Evolutionary conservation across 2,888 invertebrate species (phyloP).

Genomic region (Deilephila elpenor): DNA sequence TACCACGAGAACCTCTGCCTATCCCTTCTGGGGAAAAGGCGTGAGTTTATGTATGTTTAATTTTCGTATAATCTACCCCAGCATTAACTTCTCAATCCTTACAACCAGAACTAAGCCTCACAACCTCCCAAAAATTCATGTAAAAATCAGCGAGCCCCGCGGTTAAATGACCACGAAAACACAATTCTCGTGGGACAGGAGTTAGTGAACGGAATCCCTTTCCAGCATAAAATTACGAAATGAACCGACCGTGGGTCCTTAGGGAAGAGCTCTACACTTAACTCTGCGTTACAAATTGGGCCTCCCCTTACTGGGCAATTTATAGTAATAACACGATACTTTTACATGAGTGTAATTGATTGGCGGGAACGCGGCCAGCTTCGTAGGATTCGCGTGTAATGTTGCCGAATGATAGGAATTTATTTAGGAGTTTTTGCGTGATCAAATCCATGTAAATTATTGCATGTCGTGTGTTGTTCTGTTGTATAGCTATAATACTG

Average conservation of each 20-base stretch:
- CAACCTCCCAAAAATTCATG: background rate
- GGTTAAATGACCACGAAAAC: slow-evolving; percentile 26
- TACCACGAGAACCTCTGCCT: too few relatives aligned
- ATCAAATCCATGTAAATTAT: too few relatives aligned
- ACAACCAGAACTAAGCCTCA: background rate
- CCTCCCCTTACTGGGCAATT: slow-evolving; percentile 38
- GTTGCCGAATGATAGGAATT: background rate
- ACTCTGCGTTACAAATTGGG: slow-evolving; percentile 44
- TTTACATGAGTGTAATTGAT: slow-evolving; percentile 19
- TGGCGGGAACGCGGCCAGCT: background rate
- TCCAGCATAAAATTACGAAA: slow-evolving; percentile 23
- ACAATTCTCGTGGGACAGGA: slow-evolving; percentile 12
- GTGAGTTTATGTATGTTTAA: too few relatives aligned
- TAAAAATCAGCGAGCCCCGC: slow-evolving; percentile 15
- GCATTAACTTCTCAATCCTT: background rate
- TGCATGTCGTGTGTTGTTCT: too few relatives aligned
- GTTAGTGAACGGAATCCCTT: slow-evolving; percentile 10
- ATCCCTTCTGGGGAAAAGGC: too few relatives aligned
- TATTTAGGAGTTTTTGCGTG: too few relatives aligned
- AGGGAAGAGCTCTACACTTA: slow-evolving; percentile 30
- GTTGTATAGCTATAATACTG: too few relatives aligned
- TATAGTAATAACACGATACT: slow-evolving; percentile 33
- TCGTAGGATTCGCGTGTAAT: background rate
- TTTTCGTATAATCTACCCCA: too few relatives aligned
- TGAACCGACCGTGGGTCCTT: background rate